Base-by-base conservation (phyloP, 1,140 invertebrate genomes). In the Physella acuta region DNA sequence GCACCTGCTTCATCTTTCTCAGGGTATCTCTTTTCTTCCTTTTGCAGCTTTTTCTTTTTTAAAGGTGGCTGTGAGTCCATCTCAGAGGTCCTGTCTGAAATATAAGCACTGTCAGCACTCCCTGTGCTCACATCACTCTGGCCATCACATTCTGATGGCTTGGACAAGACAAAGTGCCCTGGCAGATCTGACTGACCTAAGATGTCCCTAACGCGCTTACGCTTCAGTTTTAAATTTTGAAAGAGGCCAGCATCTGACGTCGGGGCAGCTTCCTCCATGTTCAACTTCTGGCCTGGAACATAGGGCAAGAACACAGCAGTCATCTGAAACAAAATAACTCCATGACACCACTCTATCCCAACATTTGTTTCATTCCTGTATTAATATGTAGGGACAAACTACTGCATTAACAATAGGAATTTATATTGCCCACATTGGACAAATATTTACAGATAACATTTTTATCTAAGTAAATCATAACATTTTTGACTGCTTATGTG, bases 191-290 rank as follows among this genome's bases (percentile, higher is more conserved):
- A 64, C 26, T 75, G 73, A 16, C 61, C 62, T 52, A 77, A 31
- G 1, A 75, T 53, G 49, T 75, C 68, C 3, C 63, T 67, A 1
- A 78, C 67, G 16, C 76, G 56, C 44, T 75, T 72, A 31, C 74
- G 61, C 56, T 79, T 79, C 16, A 79, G 71, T 36, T 79, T 79
- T 3, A 79, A 39, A 49, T 79, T 75, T 24, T 71, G 68, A 58
- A 75, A 79, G 4, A 79, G 64, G 49, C 76, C 74, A 28, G 58
- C 61, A 20, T 71, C 62, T 39, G 37, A 71, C 3, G 70, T 36
- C 30, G 55, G 24, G 17, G 59, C 64, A 31, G 17, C 62, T 16
- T 26, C 49, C 16, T 64, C 49, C 44, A 64, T 20, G 0, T 31
- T 64, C 28, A 52, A 52, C n/a, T 4, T 3, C n/a, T 31, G 5